These are phyloP conservation scores for Pampus argenteus DNA, from an alignment of 2,797 vertebrate species.

Conservation along the genomic window DNA sequence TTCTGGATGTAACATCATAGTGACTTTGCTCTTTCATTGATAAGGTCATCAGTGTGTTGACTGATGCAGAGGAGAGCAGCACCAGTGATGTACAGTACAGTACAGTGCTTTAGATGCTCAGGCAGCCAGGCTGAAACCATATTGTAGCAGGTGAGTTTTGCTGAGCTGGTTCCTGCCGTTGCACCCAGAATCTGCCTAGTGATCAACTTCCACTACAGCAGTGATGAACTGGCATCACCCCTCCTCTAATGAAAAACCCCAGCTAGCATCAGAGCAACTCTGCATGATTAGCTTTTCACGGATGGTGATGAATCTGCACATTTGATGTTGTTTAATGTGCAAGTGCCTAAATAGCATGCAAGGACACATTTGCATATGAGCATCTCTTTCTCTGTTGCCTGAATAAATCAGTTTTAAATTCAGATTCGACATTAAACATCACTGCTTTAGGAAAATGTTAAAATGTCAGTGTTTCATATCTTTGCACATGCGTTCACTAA, in stretches of 20 bases:
- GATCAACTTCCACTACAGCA: conserved; percentile 81
- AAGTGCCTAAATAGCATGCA: conserved; percentile 23
- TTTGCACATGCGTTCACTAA: conserved; percentile 24
- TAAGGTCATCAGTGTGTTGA: conserved; percentile 80
- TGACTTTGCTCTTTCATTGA: conserved; percentile 82
- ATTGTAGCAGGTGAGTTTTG: conserved; percentile 80
- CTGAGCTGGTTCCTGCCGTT: conserved; percentile 81
- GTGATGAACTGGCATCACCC: conserved; percentile 68
- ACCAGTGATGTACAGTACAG: conserved; percentile 51
- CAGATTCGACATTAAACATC: conserved; percentile 40
- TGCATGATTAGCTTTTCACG: conserved; percentile 66
- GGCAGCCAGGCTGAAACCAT: conserved; percentile 69
- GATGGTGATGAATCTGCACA: conserved; percentile 67
- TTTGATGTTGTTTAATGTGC: conserved; percentile 44
- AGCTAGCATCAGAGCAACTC: conserved; percentile 55
- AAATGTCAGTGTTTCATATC: conserved; percentile 54
- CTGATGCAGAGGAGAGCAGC: conserved; percentile 65
- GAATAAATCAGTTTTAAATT: conserved; percentile 38
- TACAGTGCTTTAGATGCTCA: conserved; percentile 63
- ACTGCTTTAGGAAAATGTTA: conserved; percentile 20
- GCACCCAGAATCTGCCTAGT: conserved; percentile 83
- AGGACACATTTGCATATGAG: conserved; percentile 6
- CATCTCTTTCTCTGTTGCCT: conserved; percentile 3
- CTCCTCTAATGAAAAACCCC: conserved; percentile 41
- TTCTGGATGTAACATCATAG: conserved; percentile 48